A percentile compares a stretch with the other conserved stretches of the same genome.
Evolutionary conservation across 2,888 invertebrate species (phyloP).

Genomic region (Cremastinae sp.): DNA sequence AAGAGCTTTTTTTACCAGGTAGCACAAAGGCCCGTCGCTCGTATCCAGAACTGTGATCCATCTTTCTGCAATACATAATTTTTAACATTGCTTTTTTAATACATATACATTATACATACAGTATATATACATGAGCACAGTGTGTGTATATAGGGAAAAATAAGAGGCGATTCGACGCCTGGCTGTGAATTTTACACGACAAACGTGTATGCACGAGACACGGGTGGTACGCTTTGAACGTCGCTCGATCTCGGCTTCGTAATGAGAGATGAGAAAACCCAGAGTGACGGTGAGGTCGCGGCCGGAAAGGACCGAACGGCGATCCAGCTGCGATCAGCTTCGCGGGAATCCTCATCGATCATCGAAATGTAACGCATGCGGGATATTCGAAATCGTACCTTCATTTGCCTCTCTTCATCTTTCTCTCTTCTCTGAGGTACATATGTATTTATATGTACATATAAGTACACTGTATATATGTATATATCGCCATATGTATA

Average conservation of each 20-base stretch:
- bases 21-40: neutral
- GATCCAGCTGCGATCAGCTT: conserved; percentile 77
- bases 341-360: conserved; percentile 77
- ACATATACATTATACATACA: too few relatives aligned
- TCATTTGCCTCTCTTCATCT: conserved; percentile 23
- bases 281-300: conserved; percentile 56
- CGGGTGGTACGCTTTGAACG: conserved; percentile 48
- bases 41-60: conserved; percentile 12
- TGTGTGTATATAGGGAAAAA: conserved; percentile 14
- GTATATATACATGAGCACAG: too few relatives aligned
- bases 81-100: conserved; percentile 29
- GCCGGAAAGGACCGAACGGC: conserved; percentile 45
- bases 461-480: too few relatives aligned
- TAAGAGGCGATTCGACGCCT: conserved; percentile 23
- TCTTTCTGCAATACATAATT: conserved; percentile 30
- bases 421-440: conserved; percentile 1
- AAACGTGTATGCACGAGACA: conserved; percentile 44
- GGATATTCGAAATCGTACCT: conserved; percentile 51
- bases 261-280: conserved; percentile 35
- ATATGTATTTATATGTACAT: too few relatives aligned
- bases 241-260: conserved; percentile 31
- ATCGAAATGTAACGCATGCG: conserved; percentile 75
- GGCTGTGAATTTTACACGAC: conserved; percentile 38
- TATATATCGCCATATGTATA: too few relatives aligned
- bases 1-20: conserved; percentile 1